Evolutionary conservation across 2,797 vertebrate species (phyloP), one percentile per base, ranked within the genome.

Genomic region (Balearica regulorum): DNA sequence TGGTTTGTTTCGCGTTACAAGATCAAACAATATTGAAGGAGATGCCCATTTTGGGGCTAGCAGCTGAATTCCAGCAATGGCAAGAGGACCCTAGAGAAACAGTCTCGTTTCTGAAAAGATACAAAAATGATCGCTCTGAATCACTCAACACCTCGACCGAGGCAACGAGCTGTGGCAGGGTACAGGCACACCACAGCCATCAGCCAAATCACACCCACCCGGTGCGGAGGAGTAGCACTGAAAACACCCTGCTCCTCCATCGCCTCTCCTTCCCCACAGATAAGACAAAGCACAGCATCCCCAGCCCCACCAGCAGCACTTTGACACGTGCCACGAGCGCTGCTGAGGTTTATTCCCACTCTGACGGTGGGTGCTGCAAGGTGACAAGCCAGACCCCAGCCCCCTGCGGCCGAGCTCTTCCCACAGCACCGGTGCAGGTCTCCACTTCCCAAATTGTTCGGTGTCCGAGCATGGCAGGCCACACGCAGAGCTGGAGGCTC

Each of bases 291-390:
- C 25, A 18, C 37, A 12, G 8, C 4, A 20, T 12, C 46, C 33
- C 77, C 58, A 49, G 2, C 29, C 49, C 62, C 64, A 41, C 61
- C 1, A 0, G 33, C 54, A 72, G 54, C 0, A 0, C n/a, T 71
- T 44, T 4, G 3, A 21, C 21, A 22, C 0, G 0, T 46, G 51
- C 51, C 11, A 2, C 9, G 2, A 53, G 20, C 0, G 0, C 37
- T 35, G 41, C 25, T 1, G 5, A 51, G 22, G 28, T 43, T 82
- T 55, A 55, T 70, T 79, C 60, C 75, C 37, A 13, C 41, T 43
- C n/a, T 43, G 41, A 26, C 0, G 0, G 33, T 2, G 4, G 16
- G 6, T 28, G 12, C 68, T 46, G 35, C 51, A 51, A 79, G 24
- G 16, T 26, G 14, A 1, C 16, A 84, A 84, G 75, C 11, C 58